Base-by-base conservation (phyloP, 2,888 invertebrate genomes). In the Calameuta filiformis region DNA sequence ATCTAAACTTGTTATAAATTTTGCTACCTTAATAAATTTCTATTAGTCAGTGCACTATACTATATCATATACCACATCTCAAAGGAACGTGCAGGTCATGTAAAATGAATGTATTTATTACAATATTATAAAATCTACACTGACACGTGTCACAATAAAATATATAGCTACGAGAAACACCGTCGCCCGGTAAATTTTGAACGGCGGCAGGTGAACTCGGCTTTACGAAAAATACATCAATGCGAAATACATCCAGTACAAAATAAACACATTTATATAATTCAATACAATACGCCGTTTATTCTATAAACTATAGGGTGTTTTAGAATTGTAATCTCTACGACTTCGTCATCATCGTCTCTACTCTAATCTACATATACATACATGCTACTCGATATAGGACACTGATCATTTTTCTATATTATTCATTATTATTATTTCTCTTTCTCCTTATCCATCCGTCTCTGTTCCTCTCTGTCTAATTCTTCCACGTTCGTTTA, bases 71-170 rank as follows among this genome's bases (percentile, higher is more conserved):
- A 23, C 9, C 56, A 23, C 2, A 56, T 23, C 1, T 6, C 9
- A 56, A 56, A 23, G 56, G 56, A 56, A 56, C 56, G 56, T 56
- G 56, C 56, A 56, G 56, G 56, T 56, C 6, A 71, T 34, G 71
- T 71, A 86, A 88, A 87, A 89, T 84, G 87, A 89, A 86, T 87
- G 79, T 81, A 87, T 90, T 91, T 91, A 91, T 91, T 91, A 89
- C 89, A 91, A 90, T 87, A 86, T 90, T 91, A 91, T 89, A 91
- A 91, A 91, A 91, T 90, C 89, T 90, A 90, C 88, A 87, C 85
- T 79, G 75, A 80, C 78, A 76, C 69, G 69, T 77, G 69, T 73
- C 83, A 84, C 83, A 82, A 83, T 86, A 84, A 86, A 83, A 83
- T 86, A 85, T 85, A 86, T 79, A 56, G 56, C 73, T 80, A 83